Evolutionary conservation across 30 jellyfish, hydroid and myxozoan genomes (phyloP), one percentile per base, ranked within the genome.

Genomic region (Mastigias papua): DNA sequence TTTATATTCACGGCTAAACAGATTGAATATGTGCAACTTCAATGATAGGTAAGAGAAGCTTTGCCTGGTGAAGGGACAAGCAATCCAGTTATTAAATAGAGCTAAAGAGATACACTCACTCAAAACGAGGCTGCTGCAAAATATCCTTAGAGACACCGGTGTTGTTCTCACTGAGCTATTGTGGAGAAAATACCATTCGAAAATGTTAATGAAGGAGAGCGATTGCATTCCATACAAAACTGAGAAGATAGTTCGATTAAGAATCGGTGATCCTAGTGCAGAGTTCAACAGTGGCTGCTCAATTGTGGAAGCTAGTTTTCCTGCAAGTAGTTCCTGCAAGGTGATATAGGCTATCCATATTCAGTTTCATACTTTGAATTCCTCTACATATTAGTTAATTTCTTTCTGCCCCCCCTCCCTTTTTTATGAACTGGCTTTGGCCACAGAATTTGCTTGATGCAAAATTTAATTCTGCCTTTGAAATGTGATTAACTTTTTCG

Each of bases 261-360:
- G 25, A 50, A 31, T 85, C 23, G 94, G 94, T 15, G 94, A 74
- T 69, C 68, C 93, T 13, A 33, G 48, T 62, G 64, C 51, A 13
- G 91, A 26, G 0, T 72, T 85, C 32, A 61, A 73, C 81, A 85
- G 94, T 73, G 94, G 94, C 63, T 85, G 94, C 69, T 58, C 94
- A 1, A 73, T 85, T 34, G 62, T 85, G n/a, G 88, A 85, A 62
- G 88, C 46, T 9, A 73, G 37, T 46, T 35, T 85, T 13, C 83
- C 94, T 26, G 32, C 78, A 8, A n/a, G 31, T 22, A 75, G 35
- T 23, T 63, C 82, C 30, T 72, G 88, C 69, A 61, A 72, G 88
- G 94, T 85, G 54, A 37, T 37, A 37, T 37, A 11, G 54, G 90
- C 20, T 22, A 22, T 9, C 9, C 31, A 3, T 20, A 5, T 31